Conservation (phyloP, 2,888 invertebrate species). For the Ectemnius lituratus region DNA sequence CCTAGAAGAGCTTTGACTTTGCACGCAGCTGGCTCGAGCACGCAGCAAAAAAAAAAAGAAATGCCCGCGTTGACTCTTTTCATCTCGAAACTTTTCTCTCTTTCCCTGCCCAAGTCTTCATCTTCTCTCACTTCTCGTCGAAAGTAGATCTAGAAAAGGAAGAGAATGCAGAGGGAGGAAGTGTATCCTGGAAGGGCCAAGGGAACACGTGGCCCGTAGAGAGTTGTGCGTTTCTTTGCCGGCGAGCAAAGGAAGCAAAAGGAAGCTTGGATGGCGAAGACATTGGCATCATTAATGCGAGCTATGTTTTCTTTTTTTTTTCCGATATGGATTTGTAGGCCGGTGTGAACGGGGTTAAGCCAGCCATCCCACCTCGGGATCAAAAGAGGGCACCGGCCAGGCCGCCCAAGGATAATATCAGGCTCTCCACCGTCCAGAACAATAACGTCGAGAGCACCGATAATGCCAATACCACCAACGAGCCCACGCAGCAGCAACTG, state of each 20-base stretch:
- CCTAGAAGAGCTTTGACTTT: no score
- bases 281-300: slow-evolving; percentile 51
- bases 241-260: no score
- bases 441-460: slow-evolving; percentile 78
- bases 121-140: not conserved
- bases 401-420: slow-evolving; percentile 84
- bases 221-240: no score
- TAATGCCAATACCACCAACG: slow-evolving; percentile 77
- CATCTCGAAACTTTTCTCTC: slow-evolving; percentile 1
- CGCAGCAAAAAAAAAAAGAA: no score
- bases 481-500: slow-evolving; percentile 91
- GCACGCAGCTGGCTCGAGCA: no score
- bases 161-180: slow-evolving; percentile 7
- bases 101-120: not conserved
- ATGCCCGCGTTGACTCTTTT: not conserved
- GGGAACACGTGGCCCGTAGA: no score
- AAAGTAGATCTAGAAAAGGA: slow-evolving; percentile 7
- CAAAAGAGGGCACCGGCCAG: slow-evolving; percentile 84
- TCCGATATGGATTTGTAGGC: slow-evolving; percentile 67
- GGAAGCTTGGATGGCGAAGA: no score
- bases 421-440: slow-evolving; percentile 76
- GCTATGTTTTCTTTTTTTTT: slow-evolving; percentile 30
- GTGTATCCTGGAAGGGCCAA: no score
- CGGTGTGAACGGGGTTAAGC: slow-evolving; percentile 78
- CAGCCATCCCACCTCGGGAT: slow-evolving; percentile 84